Percentiles rank a stretch among this genome's conserved stretches.
phyloP scores from a whole-genome alignment of 2,797 vertebrate genomes.

The Decapterus maruadsi region DNA sequence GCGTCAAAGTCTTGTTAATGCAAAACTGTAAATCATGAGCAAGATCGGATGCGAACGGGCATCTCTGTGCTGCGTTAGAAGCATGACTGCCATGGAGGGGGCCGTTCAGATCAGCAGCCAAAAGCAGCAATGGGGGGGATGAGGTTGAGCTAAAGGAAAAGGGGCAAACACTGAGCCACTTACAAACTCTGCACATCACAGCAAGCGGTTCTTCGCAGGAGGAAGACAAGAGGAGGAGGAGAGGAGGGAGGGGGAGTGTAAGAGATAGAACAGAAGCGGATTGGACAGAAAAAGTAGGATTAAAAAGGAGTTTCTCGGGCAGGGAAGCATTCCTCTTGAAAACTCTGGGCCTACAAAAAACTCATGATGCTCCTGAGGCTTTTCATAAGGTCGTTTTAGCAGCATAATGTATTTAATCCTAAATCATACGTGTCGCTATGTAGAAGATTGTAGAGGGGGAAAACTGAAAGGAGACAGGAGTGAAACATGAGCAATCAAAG shows the following conservation, averaged over 20 bases:
- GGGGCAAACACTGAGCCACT: slow-evolving; percentile 84
- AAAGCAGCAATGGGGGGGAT: slow-evolving; percentile 57
- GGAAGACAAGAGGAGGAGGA: slow-evolving; percentile 73
- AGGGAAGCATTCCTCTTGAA: slow-evolving; percentile 57
- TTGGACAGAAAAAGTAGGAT: slow-evolving; percentile 75
- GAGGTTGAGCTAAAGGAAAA: slow-evolving; percentile 61
- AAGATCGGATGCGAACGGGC: slow-evolving; percentile 44
- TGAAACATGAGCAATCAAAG: slow-evolving; percentile 52
- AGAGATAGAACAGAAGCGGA: slow-evolving; percentile 59
- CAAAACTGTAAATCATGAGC: slow-evolving; percentile 26
- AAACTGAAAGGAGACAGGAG: slow-evolving; percentile 58
- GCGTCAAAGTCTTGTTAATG: slow-evolving; percentile 42
- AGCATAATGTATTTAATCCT: slow-evolving; percentile 42
- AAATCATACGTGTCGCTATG: slow-evolving; percentile 49
- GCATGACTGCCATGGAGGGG: slow-evolving; percentile 31
- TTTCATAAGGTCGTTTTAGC: slow-evolving; percentile 23
- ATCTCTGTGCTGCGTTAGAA: slow-evolving; percentile 51
- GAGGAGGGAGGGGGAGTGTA: slow-evolving; percentile 36
- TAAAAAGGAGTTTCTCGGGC: slow-evolving; percentile 57
- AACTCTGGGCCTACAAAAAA: slow-evolving; percentile 36
- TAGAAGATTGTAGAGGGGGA: slow-evolving; percentile 30
- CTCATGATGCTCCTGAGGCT: slow-evolving; percentile 32
- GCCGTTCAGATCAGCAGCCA: slow-evolving; percentile 50
- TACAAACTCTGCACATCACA: slow-evolving; percentile 90
- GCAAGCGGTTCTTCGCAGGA: slow-evolving; percentile 88